Conservation (phyloP, 1,140 invertebrate species). For the Macrosteles quadrilineatus region DNA sequence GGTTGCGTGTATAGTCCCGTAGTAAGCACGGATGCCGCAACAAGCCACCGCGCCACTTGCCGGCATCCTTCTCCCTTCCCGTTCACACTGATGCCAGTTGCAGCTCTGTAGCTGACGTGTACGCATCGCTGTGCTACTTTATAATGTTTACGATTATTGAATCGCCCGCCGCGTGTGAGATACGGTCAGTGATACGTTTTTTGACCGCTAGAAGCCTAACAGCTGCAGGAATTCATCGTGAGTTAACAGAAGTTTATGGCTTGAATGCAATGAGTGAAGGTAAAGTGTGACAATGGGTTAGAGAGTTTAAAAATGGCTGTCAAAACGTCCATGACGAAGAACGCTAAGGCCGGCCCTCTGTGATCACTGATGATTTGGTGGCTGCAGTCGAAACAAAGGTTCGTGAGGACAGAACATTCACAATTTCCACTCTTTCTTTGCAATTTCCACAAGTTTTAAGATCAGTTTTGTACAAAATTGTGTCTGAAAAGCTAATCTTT, state of each 20-base stretch:
- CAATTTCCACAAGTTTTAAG: not conserved
- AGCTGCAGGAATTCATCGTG: conserved; percentile 6
- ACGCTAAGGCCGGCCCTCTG: conserved; percentile 8
- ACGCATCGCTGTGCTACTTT: conserved; percentile 10
- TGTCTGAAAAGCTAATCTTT: conserved; percentile 29
- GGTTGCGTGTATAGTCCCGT: not conserved
- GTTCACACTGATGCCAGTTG: conserved; percentile 1
- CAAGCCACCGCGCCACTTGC: not conserved
- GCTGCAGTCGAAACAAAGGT: conserved; percentile 10
- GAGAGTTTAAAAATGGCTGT: conserved; percentile 9
- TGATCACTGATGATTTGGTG: conserved; percentile 10
- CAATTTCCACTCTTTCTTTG: conserved; percentile 15
- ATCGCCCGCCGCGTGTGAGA: not conserved
- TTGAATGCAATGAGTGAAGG: conserved; percentile 9
- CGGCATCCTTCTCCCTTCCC: conserved; percentile 3
- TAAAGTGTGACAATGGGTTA: not conserved
- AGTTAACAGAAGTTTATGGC: conserved; percentile 14
- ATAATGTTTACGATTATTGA: no score
- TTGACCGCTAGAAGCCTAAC: not conserved
- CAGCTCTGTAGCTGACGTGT: conserved; percentile 10
- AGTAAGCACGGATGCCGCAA: not conserved
- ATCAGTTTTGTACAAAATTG: conserved; percentile 19
- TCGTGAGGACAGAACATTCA: conserved; percentile 12
- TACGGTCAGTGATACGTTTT: conserved; percentile 13
- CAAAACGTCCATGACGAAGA: conserved; percentile 11